A percentile compares a stretch with the other conserved stretches of the same genome.
Evolutionary conservation across 30 jellyfish, hydroid and myxozoan genomes (phyloP).

Genomic region (Turritopsis dohrnii): DNA sequence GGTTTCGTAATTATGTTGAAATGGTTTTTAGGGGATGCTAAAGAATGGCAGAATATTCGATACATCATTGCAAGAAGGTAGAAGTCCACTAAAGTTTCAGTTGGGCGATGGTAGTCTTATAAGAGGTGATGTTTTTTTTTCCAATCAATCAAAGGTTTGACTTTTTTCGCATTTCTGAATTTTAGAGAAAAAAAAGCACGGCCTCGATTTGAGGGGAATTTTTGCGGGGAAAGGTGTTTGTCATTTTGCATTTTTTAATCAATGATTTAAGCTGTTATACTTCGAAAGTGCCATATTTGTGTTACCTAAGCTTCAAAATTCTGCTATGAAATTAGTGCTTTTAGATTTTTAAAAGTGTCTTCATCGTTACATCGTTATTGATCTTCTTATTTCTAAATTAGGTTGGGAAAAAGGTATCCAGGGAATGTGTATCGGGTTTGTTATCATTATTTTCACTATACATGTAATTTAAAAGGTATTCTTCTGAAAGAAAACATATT

Average conservation of each 20-base stretch:
- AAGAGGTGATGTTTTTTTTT: conserved; percentile 39
- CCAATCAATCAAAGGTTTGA: neutral
- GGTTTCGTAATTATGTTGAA: too few relatives aligned
- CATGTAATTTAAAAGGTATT: neutral
- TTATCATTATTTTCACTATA: neutral
- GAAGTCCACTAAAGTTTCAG: conserved; percentile 59
- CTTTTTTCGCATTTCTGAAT: too few relatives aligned
- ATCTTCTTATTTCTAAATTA: conserved; percentile 1
- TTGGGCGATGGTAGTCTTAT: conserved; percentile 71
- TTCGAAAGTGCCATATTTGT: too few relatives aligned
- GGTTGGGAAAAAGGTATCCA: conserved; percentile 90
- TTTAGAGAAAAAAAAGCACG: too few relatives aligned
- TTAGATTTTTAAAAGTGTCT: too few relatives aligned
- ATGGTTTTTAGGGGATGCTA: conserved; percentile 84
- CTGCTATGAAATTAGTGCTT: too few relatives aligned
- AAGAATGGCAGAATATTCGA: conserved; percentile 76
- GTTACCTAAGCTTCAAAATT: too few relatives aligned
- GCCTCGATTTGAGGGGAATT: too few relatives aligned
- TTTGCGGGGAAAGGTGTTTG: too few relatives aligned
- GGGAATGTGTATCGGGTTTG: conserved; percentile 94
- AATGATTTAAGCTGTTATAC: too few relatives aligned
- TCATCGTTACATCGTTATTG: neutral
- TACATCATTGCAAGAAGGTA: conserved; percentile 62
- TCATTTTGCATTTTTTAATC: too few relatives aligned
- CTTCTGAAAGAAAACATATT: neutral